These are phyloP conservation scores for Geotrypetes seraphini DNA, from an alignment of 2,797 vertebrate species.

Conservation along the genomic window DNA sequence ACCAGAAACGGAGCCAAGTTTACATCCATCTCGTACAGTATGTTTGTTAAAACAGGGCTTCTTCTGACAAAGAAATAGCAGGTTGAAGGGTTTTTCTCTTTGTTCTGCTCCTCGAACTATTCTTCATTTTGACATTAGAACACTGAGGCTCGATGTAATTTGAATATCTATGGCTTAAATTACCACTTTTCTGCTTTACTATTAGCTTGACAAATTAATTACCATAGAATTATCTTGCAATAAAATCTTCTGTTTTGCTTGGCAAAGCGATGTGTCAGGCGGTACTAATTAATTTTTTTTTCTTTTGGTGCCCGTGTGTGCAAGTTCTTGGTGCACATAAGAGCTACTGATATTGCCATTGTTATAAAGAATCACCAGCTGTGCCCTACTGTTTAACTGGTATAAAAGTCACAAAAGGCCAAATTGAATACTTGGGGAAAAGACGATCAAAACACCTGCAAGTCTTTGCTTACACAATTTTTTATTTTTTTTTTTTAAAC, in stretches of 20 bases:
- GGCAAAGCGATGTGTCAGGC: constrained; percentile 24
- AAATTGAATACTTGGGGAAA: too few species aligned
- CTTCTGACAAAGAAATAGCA: constrained; percentile 8
- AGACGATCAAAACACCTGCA: too few species aligned
- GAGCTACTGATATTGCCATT: not conserved
- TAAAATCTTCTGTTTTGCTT: constrained; percentile 9
- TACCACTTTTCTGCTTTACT: constrained; percentile 38
- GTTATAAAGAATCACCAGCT: constrained; percentile 9
- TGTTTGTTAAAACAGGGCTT: not conserved
- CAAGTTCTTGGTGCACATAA: constrained; percentile 8
- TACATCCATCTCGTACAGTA: not conserved
- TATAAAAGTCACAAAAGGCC: not conserved
- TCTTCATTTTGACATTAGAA: constrained; percentile 31
- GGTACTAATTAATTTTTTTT: constrained; percentile 42
- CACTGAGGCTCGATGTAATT: constrained; percentile 33
- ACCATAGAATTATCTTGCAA: constrained; percentile 24
- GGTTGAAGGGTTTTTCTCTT: constrained; percentile 15
- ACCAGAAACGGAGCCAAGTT: too few species aligned
- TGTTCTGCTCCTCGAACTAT: constrained; percentile 9
- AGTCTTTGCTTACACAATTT: too few species aligned
- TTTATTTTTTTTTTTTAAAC: too few species aligned
- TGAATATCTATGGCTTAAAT: constrained; percentile 49
- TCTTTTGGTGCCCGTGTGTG: constrained; percentile 18
- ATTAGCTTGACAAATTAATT: constrained; percentile 56
- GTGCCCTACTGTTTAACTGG: constrained; percentile 6